Conservation (phyloP, 2,113 vertebrate species). For the Irena cyanogastra region DNA sequence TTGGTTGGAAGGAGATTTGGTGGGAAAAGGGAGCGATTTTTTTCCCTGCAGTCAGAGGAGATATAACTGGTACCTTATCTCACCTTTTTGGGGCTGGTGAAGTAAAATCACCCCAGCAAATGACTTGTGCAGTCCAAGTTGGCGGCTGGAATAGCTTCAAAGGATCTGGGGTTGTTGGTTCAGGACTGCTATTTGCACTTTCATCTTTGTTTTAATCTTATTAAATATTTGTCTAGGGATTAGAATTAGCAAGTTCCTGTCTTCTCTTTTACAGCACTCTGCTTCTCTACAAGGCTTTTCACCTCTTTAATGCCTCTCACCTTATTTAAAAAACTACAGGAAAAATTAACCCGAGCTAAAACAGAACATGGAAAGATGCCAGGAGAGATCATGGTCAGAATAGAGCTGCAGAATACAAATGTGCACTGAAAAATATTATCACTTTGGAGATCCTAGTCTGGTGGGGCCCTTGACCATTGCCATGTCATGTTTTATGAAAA, state of each 20-base stretch:
- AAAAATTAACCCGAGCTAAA: not conserved
- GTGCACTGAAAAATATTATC: not conserved
- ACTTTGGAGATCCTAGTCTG: not conserved
- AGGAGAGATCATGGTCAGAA: not conserved
- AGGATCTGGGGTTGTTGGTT: not conserved
- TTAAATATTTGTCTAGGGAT: not conserved
- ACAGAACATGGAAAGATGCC: not conserved
- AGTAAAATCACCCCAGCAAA: not conserved
- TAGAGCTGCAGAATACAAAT: not conserved
- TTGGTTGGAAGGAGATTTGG: not conserved
- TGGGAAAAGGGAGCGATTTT: not conserved
- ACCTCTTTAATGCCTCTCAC: not conserved
- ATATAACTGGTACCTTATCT: not conserved
- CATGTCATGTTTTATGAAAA: not conserved
- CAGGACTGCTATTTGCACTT: not conserved
- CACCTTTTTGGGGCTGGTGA: not conserved
- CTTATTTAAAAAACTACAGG: not conserved
- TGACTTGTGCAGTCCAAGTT: not conserved
- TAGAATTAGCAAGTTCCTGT: not conserved
- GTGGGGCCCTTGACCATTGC: not conserved
- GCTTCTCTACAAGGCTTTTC: not conserved
- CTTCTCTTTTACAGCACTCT: not conserved
- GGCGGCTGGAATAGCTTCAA: slow-evolving; percentile 10
- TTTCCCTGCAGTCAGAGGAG: not conserved
- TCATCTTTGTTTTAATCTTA: slow-evolving; percentile 17